These are phyloP conservation scores for Pteria penguin DNA, from an alignment of 2,888 invertebrate species.

Conservation along the genomic window DNA sequence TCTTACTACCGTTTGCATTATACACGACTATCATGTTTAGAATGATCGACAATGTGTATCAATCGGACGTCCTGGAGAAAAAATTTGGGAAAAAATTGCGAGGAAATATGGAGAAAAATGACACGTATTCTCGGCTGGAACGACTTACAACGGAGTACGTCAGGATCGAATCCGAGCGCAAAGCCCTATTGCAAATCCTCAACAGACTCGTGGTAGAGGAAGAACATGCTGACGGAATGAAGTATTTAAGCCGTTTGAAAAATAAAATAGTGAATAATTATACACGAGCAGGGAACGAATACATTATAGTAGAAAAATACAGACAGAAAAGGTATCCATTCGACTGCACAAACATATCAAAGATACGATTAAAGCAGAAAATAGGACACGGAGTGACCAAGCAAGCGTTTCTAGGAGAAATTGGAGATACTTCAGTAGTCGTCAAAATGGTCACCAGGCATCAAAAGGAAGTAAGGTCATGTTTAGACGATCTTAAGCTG, in stretches of 20 bases:
- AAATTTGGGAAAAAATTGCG: neutral
- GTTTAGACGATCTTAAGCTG: constrained; percentile 60
- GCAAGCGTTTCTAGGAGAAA: constrained; percentile 73
- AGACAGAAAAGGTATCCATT: constrained; percentile 34
- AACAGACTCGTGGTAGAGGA: neutral
- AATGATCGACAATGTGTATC: constrained; percentile 23
- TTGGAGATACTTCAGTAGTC: constrained; percentile 64
- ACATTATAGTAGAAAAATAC: neutral
- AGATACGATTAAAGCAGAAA: constrained; percentile 68
- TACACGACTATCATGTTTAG: constrained; percentile 18
- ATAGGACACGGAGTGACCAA: constrained; percentile 77
- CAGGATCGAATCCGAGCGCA: neutral
- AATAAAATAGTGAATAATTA: neutral
- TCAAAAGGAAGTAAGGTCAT: constrained; percentile 70
- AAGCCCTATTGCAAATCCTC: neutral
- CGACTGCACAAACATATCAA: constrained; percentile 72
- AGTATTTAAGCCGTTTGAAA: too few relatives aligned
- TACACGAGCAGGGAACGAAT: neutral
- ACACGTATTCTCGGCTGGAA: neutral
- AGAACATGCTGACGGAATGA: neutral
- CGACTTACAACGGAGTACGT: neutral
- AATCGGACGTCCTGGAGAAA: neutral
- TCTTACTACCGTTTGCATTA: constrained; percentile 15
- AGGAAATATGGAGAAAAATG: neutral
- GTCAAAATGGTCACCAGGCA: constrained; percentile 78